Evolutionary conservation across 2,888 invertebrate species (phyloP).

Genomic region (Leptopilina drosophilae): DNA sequence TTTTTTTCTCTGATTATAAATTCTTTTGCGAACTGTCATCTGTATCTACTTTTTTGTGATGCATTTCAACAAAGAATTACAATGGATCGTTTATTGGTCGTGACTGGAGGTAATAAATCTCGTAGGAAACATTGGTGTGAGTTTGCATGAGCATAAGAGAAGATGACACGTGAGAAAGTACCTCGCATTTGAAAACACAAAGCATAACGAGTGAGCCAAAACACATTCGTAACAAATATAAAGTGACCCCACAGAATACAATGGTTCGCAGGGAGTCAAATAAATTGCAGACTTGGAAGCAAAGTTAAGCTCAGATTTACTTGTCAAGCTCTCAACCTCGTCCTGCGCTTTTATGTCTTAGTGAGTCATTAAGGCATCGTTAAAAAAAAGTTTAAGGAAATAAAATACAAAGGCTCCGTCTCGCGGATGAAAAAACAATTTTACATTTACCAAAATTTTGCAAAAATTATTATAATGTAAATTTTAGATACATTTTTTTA

Average conservation of each 20-base stretch:
- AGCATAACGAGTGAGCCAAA: slow-evolving; percentile 9
- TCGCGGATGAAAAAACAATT: slow-evolving; percentile 3
- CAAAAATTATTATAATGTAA: no score
- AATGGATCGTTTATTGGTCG: slow-evolving; percentile 19
- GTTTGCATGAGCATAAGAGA: neutral
- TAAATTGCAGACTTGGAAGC: slow-evolving; percentile 20
- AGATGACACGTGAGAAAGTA: slow-evolving; percentile 29
- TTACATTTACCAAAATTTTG: neutral
- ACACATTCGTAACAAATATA: slow-evolving; percentile 17
- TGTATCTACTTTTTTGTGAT: neutral
- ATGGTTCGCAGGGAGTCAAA: slow-evolving; percentile 12
- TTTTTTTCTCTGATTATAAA: neutral
- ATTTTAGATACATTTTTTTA: no score
- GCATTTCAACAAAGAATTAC: neutral
- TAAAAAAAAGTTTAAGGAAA: neutral
- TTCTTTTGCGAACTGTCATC: neutral
- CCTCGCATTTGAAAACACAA: slow-evolving; percentile 3
- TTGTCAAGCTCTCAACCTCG: slow-evolving; percentile 23
- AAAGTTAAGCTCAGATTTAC: slow-evolving; percentile 29
- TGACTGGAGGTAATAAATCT: slow-evolving; percentile 21
- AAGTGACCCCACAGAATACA: neutral
- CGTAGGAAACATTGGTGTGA: neutral
- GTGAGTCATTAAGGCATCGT: slow-evolving; percentile 22
- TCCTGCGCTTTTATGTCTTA: slow-evolving; percentile 15
- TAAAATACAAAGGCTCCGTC: neutral